These are phyloP conservation scores for Nansenia antarctica DNA, from an alignment of 2,113 vertebrate species.

Conservation along the genomic window DNA sequence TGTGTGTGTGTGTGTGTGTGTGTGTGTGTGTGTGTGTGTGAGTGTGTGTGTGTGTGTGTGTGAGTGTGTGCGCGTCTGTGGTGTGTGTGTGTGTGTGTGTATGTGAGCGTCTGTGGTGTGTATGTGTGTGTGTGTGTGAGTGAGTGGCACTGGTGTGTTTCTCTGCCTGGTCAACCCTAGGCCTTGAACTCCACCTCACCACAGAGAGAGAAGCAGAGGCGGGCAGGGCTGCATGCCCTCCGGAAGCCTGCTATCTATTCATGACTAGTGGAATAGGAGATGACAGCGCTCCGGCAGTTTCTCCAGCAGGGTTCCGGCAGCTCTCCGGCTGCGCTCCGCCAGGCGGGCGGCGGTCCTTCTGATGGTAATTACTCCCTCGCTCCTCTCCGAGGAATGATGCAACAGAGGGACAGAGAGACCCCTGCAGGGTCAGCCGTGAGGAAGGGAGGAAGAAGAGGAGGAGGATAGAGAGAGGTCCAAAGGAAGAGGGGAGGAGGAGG, in stretches of 20 bases:
- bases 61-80: too few species aligned
- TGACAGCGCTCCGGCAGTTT: too few species aligned
- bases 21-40: too few species aligned
- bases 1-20: too few species aligned
- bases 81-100: too few species aligned
- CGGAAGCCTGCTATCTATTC: slow-evolving; percentile 60
- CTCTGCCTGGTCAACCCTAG: slow-evolving; percentile 56
- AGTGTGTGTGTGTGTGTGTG: too few species aligned
- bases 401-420: slow-evolving; percentile 55
- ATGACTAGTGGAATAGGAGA: slow-evolving; percentile 59
- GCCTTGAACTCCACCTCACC: slow-evolving; percentile 37
- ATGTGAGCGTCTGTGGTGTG: too few species aligned
- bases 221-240: slow-evolving; percentile 45
- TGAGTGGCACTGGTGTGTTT: too few species aligned
- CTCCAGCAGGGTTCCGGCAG: too few species aligned
- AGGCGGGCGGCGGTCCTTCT: slow-evolving; percentile 51
- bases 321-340: slow-evolving; percentile 43
- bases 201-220: slow-evolving; percentile 45
- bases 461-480: too few species aligned
- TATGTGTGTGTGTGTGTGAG: too few species aligned
- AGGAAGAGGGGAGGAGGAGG: background rate
- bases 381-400: slow-evolving; percentile 52
- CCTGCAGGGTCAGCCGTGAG: slow-evolving; percentile 31
- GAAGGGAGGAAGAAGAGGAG: background rate
- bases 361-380: slow-evolving; percentile 64